These are phyloP conservation scores for Agrochola lota DNA, from an alignment of 2,888 invertebrate genomes.

Conservation along the genomic window DNA sequence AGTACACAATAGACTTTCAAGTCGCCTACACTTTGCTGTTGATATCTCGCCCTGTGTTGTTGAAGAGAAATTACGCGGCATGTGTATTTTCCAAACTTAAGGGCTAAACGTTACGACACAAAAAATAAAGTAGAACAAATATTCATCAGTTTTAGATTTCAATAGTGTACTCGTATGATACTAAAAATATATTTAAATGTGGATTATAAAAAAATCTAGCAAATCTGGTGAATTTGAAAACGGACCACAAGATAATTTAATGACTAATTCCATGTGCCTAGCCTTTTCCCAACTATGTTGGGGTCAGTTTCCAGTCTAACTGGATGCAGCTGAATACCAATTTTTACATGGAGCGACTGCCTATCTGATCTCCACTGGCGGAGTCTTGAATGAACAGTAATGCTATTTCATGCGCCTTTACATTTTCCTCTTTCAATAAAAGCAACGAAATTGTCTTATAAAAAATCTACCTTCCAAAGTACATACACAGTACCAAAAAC, in stretches of 20 bases:
- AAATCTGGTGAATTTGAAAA: background rate
- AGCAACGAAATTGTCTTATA: background rate
- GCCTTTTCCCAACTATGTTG: too few species aligned
- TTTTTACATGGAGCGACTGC: too few species aligned
- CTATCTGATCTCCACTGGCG: too few species aligned
- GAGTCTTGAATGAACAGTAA: background rate
- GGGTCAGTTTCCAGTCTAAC: too few species aligned
- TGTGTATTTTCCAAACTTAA: background rate
- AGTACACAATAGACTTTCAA: constrained; percentile 59
- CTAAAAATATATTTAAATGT: background rate
- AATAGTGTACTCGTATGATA: background rate
- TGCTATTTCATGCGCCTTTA: background rate
- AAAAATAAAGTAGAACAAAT: background rate
- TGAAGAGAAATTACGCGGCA: constrained; percentile 5
- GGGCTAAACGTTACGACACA: background rate
- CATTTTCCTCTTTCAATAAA: background rate
- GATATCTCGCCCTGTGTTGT: constrained; percentile 50
- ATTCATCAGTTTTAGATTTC: background rate
- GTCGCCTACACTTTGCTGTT: constrained; percentile 48
- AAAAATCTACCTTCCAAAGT: background rate
- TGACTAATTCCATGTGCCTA: background rate
- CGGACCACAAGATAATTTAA: background rate
- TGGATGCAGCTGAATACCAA: too few species aligned
- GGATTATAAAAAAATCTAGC: background rate
- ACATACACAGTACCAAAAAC: background rate